A percentile compares a stretch with the other conserved stretches of the same genome.
Conservation (phyloP, 2,113 vertebrate genomes). For the Tetrao urogallus region DNA sequence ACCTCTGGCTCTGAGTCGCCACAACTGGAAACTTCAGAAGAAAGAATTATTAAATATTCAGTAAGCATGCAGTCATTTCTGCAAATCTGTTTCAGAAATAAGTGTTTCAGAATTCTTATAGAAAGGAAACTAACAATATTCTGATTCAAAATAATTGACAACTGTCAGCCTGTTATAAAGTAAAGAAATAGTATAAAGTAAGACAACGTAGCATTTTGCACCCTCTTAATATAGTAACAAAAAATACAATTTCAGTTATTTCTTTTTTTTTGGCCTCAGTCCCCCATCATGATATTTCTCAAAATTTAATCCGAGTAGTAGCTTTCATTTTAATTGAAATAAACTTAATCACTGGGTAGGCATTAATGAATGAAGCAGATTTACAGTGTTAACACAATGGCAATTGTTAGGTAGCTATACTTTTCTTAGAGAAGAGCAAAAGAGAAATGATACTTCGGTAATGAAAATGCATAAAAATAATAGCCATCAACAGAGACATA, state of each 20-base stretch:
- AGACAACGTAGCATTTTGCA: neutral
- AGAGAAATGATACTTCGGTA: neutral
- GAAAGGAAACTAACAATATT: neutral
- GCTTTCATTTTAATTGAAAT: neutral
- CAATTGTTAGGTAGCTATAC: neutral
- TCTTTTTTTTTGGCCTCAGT: neutral
- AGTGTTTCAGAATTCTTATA: neutral
- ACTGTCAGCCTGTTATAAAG: neutral
- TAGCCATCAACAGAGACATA: neutral
- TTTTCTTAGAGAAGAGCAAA: neutral
- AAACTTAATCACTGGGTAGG: neutral
- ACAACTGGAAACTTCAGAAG: constrained; percentile 71
- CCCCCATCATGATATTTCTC: neutral
- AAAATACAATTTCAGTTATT: neutral
- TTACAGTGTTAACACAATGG: neutral
- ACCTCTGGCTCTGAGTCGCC: constrained; percentile 71
- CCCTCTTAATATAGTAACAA: neutral
- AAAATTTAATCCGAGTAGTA: neutral
- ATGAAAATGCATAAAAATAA: constrained; percentile 2
- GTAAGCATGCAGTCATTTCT: neutral
- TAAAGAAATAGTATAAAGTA: neutral
- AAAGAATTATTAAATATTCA: constrained; percentile 49
- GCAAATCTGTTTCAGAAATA: neutral
- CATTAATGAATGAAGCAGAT: neutral
- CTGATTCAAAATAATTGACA: neutral